Evolutionary conservation across 2,888 invertebrate genomes (phyloP), one percentile per base, ranked within the genome.

Genomic region (Clepsis dumicolana): DNA sequence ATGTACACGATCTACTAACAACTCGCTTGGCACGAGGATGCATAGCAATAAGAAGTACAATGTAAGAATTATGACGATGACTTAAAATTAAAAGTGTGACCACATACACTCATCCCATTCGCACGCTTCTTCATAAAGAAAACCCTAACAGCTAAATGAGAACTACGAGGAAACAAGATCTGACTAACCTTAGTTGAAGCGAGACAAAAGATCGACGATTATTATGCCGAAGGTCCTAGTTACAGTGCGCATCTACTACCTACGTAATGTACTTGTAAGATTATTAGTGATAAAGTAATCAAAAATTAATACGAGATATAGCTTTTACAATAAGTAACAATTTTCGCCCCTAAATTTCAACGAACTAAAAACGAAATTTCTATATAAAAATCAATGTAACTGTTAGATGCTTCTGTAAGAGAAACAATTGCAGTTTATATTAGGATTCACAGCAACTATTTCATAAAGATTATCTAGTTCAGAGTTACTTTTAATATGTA

Each of bases 391-490:
- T 80, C 75, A 85, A 84, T 82, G 75, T 77, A 81, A 83, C 79
- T 76, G 78, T 74, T 80, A 81, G 75, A 77, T 77, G 75, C 75
- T 80, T 80, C 77, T 81, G 81, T 81, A 75, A 77, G 80, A 79
- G 76, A 87, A 87, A 87, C 81, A 81, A 85, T 83, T 76, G 87
- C 83, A 80, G 84, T 81, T 83, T 84, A 82, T 82, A 85, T 82
- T 85, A 89, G 83, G 89, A 88, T 82, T 81, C 88, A 91, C 84
- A 90, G 90, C 86, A 88, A 90, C 90, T 92, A 90, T 91, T 91
- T 88, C 80, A 85, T 91, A 87, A 85, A 90, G 78, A 87, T 90
- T 87, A 89, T 83, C 90, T 92, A 91, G 84, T 77, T 86, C 82
- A 82, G 81, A 82, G 85, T 84, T 86, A 86, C 74, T 81, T 86